Evolutionary conservation across 2,113 vertebrate species (phyloP).

Genomic region (Ivindomyrus marchei): DNA sequence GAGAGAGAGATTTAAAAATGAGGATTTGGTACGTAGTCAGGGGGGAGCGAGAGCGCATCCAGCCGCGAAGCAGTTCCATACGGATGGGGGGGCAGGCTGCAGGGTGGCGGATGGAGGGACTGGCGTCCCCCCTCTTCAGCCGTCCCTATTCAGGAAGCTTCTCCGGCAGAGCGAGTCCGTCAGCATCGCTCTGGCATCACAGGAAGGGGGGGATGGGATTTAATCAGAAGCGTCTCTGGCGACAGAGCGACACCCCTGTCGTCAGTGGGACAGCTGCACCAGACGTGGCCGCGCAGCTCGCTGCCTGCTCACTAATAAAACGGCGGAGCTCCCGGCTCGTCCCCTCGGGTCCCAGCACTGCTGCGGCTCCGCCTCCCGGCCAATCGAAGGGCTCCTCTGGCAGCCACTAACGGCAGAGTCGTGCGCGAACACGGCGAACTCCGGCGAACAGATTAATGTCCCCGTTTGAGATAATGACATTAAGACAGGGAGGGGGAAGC

Average conservation of each 20-base stretch:
- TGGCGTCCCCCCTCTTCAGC: neutral
- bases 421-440: constrained; percentile 29
- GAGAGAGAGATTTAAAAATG: constrained; percentile 1
- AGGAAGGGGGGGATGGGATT: neutral
- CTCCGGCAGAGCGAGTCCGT: neutral
- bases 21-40: neutral
- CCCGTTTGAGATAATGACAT: constrained; percentile 45
- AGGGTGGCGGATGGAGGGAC: neutral
- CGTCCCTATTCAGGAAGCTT: constrained; percentile 3
- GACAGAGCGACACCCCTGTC: neutral
- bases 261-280: neutral
- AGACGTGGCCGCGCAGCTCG: neutral
- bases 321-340: neutral
- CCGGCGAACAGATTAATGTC: constrained; percentile 49
- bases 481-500: constrained; percentile 50
- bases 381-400: neutral
- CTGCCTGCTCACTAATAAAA: neutral
- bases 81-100: neutral
- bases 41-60: neutral
- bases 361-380: neutral
- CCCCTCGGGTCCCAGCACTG: constrained; percentile 24
- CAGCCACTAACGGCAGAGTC: neutral
- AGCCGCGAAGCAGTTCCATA: constrained; percentile 11
- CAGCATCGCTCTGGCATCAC: constrained; percentile 18
- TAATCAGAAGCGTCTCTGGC: neutral